Percentiles rank a stretch among this genome's conserved stretches.
phyloP scores from a whole-genome alignment of 1,140 invertebrate genomes.

The Centruroides vittatus region DNA sequence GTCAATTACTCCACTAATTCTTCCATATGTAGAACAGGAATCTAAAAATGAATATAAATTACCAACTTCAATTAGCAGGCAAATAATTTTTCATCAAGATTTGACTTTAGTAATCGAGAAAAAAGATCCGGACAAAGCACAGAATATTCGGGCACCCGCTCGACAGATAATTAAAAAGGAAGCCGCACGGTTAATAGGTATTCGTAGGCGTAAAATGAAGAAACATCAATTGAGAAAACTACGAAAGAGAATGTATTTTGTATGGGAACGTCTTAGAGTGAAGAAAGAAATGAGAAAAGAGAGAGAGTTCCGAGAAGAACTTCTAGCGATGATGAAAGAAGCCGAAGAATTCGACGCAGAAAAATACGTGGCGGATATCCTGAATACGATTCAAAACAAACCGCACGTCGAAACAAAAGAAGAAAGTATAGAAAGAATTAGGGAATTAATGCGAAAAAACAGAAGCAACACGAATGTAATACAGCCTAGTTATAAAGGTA shows the following conservation, averaged over 20 bases:
- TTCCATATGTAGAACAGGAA: no score
- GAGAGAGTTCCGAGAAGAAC: conserved; percentile 50
- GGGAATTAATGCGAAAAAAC: conserved; percentile 2
- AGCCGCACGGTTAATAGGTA: conserved; percentile 55
- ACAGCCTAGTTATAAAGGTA: conserved; percentile 7
- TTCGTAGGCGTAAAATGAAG: conserved; percentile 67
- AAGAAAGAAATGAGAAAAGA: conserved; percentile 53
- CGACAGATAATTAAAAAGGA: conserved; percentile 35
- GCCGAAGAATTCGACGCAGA: conserved; percentile 60
- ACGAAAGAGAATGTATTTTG: conserved; percentile 56
- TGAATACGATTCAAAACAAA: conserved; percentile 44
- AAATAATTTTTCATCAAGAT: no score
- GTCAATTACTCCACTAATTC: no score
- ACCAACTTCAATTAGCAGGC: no score
- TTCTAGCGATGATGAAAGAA: conserved; percentile 48
- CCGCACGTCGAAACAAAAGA: conserved; percentile 25
- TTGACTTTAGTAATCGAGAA: no score
- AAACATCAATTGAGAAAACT: conserved; percentile 67
- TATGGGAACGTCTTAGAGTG: conserved; percentile 49
- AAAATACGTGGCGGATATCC: conserved; percentile 45
- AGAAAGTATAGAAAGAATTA: not conserved
- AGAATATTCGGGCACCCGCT: no score
- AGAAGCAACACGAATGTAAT: conserved; percentile 4
- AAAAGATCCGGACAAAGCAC: no score
- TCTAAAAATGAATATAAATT: no score